Conservation (phyloP, 2,888 invertebrate species). For the Diachrysia chrysitis region DNA sequence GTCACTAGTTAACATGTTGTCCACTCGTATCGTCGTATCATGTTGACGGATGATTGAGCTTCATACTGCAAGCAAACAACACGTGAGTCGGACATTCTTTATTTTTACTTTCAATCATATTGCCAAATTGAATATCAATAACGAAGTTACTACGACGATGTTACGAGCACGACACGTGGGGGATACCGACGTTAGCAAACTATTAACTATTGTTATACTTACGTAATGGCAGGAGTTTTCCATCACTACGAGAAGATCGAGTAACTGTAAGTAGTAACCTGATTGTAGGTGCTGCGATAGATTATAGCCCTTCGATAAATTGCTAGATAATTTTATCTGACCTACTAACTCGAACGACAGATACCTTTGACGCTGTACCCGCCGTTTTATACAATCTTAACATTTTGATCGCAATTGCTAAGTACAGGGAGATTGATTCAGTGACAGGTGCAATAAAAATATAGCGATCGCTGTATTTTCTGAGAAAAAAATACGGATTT, state of each 20-base stretch:
- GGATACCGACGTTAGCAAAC: neutral
- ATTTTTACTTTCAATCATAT: neutral
- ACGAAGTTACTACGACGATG: conserved; percentile 14
- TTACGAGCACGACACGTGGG: conserved; percentile 9
- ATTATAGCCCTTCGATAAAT: conserved; percentile 34
- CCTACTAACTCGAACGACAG: conserved; percentile 48
- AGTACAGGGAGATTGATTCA: conserved; percentile 18
- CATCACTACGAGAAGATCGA: conserved; percentile 10
- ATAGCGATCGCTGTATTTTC: neutral
- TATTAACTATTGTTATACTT: conserved; percentile 20
- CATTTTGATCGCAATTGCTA: conserved; percentile 25
- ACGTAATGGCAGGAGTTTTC: conserved; percentile 20
- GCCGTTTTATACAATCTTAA: conserved; percentile 29
- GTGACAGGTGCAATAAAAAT: conserved; percentile 18
- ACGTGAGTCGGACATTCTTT: neutral
- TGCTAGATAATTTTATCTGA: conserved; percentile 57
- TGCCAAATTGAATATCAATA: conserved; percentile 3
- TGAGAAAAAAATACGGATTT: neutral
- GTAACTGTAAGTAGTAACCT: neutral
- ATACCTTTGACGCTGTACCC: conserved; percentile 28
- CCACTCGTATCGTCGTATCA: neutral
- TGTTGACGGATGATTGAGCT: neutral
- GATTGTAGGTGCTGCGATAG: conserved; percentile 7
- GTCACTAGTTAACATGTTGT: neutral
- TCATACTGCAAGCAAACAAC: conserved; percentile 1